phyloP scores from a whole-genome alignment of 2,888 invertebrate genomes.

The Chrysolina americana region DNA sequence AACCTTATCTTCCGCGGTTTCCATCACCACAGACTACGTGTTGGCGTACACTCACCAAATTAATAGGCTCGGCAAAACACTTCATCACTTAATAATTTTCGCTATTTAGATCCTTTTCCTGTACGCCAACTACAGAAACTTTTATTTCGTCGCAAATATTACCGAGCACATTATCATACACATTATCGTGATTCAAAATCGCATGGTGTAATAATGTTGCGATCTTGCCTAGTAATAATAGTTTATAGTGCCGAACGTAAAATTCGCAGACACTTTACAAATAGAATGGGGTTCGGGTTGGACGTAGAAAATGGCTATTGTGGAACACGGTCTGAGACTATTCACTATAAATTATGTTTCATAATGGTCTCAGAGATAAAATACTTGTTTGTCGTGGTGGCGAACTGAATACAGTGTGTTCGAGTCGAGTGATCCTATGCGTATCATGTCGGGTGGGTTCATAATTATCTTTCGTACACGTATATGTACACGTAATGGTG shows the following conservation, averaged over 20 bases:
- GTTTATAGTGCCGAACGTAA: conserved; percentile 37
- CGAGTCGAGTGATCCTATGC: background rate
- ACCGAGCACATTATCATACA: conserved; percentile 35
- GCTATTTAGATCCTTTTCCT: conserved; percentile 31
- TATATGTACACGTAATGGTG: no score
- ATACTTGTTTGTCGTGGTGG: background rate
- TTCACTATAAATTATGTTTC: conserved; percentile 36
- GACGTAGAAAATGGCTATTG: conserved; percentile 29
- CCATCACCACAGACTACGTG: conserved; percentile 31
- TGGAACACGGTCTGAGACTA: conserved; percentile 35
- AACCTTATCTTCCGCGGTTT: conserved; percentile 23
- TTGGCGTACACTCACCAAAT: conserved; percentile 33
- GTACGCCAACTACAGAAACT: background rate
- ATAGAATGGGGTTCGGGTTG: conserved; percentile 30
- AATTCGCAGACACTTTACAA: conserved; percentile 34
- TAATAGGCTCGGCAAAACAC: conserved; percentile 36
- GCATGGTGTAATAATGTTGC: conserved; percentile 37
- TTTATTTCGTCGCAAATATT: conserved; percentile 30
- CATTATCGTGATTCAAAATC: conserved; percentile 43
- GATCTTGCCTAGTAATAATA: conserved; percentile 37
- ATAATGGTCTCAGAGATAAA: conserved; percentile 31
- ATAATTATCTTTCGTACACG: no score
- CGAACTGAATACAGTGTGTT: background rate
- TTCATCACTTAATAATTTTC: conserved; percentile 41
- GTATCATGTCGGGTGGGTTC: no score